Evolutionary conservation across 2,888 invertebrate species (phyloP).

Genomic region (Cantharis rufa): DNA sequence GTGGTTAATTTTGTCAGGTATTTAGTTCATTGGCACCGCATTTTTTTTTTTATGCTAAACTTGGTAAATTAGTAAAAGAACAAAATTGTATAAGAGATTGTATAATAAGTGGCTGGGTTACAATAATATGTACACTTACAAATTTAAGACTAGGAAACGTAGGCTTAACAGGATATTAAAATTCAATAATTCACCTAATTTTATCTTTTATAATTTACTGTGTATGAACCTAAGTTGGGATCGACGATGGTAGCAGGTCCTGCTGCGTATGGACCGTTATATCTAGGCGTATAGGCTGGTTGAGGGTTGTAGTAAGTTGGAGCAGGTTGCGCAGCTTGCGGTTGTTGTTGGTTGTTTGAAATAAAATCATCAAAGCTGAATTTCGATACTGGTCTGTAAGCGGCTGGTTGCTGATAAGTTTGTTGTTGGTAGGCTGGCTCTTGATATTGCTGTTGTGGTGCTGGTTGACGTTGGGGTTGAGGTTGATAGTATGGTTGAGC

Average conservation of each 20-base stretch:
- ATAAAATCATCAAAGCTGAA: conserved; percentile 45
- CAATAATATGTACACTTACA: not conserved
- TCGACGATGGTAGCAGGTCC: conserved; percentile 76
- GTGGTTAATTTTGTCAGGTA: conserved; percentile 11
- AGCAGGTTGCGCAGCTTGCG: conserved; percentile 27
- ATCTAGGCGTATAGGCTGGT: conserved; percentile 33
- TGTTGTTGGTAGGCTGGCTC: conserved; percentile 41
- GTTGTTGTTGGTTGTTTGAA: not conserved
- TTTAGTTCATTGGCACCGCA: conserved; percentile 5
- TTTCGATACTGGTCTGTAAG: conserved; percentile 48
- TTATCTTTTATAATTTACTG: conserved; percentile 65
- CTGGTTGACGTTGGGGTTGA: conserved; percentile 27
- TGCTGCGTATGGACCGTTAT: conserved; percentile 39
- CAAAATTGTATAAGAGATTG: not conserved
- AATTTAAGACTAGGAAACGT: not conserved
- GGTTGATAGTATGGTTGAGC: conserved; percentile 28
- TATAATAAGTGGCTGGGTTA: not conserved
- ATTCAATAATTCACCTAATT: not conserved
- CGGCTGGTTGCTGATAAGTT: conserved; percentile 34
- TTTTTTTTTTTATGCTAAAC: not conserved
- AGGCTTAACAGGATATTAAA: not conserved
- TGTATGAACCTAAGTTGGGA: conserved; percentile 75
- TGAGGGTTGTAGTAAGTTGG: conserved; percentile 42
- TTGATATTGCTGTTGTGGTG: conserved; percentile 36
- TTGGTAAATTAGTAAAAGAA: not conserved